These are phyloP conservation scores for Cepaea nemoralis DNA, from an alignment of 1,140 invertebrate genomes.

Conservation along the genomic window DNA sequence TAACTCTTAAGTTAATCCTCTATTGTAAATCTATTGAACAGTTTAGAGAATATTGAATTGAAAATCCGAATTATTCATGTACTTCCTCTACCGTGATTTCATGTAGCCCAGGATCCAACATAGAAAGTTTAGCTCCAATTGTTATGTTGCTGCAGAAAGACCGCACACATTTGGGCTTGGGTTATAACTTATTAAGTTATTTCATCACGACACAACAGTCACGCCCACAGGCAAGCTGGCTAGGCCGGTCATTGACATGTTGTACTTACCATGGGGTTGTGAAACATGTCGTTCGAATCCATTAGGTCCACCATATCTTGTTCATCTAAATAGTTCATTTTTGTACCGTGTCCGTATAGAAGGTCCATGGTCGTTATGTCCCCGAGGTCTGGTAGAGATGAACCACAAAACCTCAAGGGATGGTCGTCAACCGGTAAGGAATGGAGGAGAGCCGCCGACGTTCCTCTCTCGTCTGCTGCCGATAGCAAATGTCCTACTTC, in stretches of 20 bases:
- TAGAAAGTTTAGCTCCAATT: too few species aligned
- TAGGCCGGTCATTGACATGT: too few species aligned
- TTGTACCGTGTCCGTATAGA: conserved; percentile 66
- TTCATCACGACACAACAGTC: background rate
- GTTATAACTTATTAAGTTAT: background rate
- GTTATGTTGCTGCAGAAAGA: too few species aligned
- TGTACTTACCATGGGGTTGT: conserved; percentile 51
- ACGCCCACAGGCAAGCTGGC: background rate
- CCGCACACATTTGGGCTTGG: too few species aligned
- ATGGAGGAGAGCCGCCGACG: background rate
- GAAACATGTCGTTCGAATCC: conserved; percentile 58
- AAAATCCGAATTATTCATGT: too few species aligned
- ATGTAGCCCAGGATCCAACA: too few species aligned
- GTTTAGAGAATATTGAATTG: too few species aligned
- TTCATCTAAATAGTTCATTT: conserved; percentile 62
- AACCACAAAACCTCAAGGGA: conserved; percentile 56
- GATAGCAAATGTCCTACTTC: background rate
- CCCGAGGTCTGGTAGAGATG: conserved; percentile 50
- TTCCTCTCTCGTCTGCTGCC: background rate
- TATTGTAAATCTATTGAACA: too few species aligned
- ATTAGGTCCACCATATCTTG: conserved; percentile 59
- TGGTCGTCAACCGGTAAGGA: conserved; percentile 48
- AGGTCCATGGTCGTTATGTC: conserved; percentile 66
- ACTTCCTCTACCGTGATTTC: too few species aligned
- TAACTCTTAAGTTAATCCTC: too few species aligned